Percentiles rank a stretch among this genome's conserved stretches.
These are phyloP conservation scores for Lates calcarifer DNA, from an alignment of 2,113 vertebrate genomes.

Conservation along the genomic window DNA sequence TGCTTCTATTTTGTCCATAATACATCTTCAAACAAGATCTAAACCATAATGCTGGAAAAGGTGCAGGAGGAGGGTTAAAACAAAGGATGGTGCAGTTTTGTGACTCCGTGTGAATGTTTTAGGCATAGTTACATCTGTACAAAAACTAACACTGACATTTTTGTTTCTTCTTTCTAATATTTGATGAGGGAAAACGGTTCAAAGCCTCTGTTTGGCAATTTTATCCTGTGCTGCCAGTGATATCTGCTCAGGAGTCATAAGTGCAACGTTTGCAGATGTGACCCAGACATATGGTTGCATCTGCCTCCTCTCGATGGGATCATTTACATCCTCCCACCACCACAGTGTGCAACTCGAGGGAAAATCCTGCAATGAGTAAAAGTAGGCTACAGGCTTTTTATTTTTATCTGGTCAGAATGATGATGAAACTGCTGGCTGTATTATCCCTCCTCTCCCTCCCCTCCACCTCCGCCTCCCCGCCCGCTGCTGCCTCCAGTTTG, in stretches of 20 bases:
- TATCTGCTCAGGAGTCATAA: constrained; percentile 35
- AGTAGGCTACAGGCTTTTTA: constrained; percentile 73
- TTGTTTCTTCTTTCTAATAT: neutral
- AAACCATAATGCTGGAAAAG: neutral
- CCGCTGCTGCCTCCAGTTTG: constrained; percentile 78
- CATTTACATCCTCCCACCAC: constrained; percentile 33
- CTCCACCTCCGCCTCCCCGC: constrained; percentile 51
- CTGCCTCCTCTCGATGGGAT: constrained; percentile 44
- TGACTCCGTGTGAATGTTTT: neutral
- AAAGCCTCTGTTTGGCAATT: neutral
- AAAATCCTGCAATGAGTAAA: constrained; percentile 60
- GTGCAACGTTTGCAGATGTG: constrained; percentile 51
- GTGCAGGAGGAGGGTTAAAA: neutral
- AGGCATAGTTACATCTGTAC: neutral
- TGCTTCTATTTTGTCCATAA: neutral
- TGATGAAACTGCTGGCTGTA: constrained; percentile 76
- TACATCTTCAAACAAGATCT: neutral
- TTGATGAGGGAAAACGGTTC: neutral
- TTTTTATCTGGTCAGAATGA: constrained; percentile 70
- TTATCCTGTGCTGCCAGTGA: neutral
- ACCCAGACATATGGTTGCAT: constrained; percentile 62
- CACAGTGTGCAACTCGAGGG: constrained; percentile 30
- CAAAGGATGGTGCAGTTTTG: neutral
- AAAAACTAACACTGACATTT: neutral
- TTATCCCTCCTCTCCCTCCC: constrained; percentile 69